A percentile compares a stretch with the other conserved stretches of the same genome.
phyloP scores from a whole-genome alignment of 2,797 vertebrate species.

The Apogon talboti region DNA sequence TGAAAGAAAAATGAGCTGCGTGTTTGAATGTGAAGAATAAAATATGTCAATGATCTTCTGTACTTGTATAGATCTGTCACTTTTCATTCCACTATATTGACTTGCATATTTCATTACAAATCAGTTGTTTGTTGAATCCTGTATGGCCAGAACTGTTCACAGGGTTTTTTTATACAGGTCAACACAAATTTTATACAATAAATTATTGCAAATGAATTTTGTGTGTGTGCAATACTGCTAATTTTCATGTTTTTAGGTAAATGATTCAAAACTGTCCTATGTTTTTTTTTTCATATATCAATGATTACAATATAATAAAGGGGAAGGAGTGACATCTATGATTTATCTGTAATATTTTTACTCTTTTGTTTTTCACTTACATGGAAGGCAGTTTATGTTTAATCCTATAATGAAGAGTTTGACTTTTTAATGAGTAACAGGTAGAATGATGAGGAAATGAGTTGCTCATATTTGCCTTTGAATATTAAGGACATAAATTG shows the following conservation, averaged over 20 bases:
- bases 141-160: not conserved
- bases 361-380: too few relatives aligned
- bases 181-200: conserved; percentile 4
- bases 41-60: conserved; percentile 5
- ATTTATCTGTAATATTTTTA: too few relatives aligned
- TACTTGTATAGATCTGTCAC: not conserved
- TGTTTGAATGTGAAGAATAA: not conserved
- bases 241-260: conserved; percentile 1
- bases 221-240: not conserved
- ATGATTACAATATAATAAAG: conserved; percentile 1
- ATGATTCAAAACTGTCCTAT: not conserved
- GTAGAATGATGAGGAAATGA: too few relatives aligned
- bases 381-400: too few relatives aligned
- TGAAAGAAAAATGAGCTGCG: not conserved
- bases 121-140: not conserved
- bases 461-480: too few relatives aligned
- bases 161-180: not conserved
- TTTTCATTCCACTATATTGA: not conserved
- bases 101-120: conserved; percentile 20
- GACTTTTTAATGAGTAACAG: too few relatives aligned
- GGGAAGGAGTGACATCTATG: not conserved
- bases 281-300: not conserved
- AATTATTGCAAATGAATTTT: not conserved
- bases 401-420: too few relatives aligned
- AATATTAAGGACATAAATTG: too few relatives aligned